Evolutionary conservation across 2,797 vertebrate genomes (phyloP), one percentile per base, ranked within the genome.

Genomic region (Hippoglossus hippoglossus): DNA sequence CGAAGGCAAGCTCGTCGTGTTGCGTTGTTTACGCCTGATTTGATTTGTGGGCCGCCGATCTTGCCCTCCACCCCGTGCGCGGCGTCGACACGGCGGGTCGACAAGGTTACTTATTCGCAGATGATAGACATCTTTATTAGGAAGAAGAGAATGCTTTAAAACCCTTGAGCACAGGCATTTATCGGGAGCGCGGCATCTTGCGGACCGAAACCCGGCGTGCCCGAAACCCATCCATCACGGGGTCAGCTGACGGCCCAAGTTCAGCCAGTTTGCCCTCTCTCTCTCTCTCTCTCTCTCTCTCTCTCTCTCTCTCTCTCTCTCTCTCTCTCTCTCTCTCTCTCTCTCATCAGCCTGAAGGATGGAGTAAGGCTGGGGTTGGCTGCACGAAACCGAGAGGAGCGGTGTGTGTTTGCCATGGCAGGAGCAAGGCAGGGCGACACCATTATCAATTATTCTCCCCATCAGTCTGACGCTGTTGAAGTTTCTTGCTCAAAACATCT

Each of bases 61-160:
- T 82, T 52, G 51, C 71, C 81, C 63, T 73, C 79, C 83, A 64
- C 82, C 83, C 56, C 69, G 57, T 77, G 78, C 82, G 75, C 77
- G 21, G 58, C 11, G 61, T 79, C 1, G 73, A 75, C 83, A 80
- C 60, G 75, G 77, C 41, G 56, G 82, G 83, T 85, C 79, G 77
- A 79, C 77, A 72, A 86, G 91, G 88, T 93, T 92, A 89, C 90
- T 92, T 91, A 88, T 92, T 90, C 79, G 68, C 69, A 61, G 66
- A 81, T 87, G 91, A 93, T 92, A 89, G 91, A 90, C 91, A 91
- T 94, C 91, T 93, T 93, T 93, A 93, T 91, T 88, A 85, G 84
- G 47, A 75, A 75, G 77, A 60, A 75, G 78, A 79, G 71, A 84
- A 81, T 79, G 80, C 85, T 87, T 91, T 87, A 84, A 91, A 89